Conservation (phyloP, 2,888 invertebrate genomes). For the Lithophane socia region DNA sequence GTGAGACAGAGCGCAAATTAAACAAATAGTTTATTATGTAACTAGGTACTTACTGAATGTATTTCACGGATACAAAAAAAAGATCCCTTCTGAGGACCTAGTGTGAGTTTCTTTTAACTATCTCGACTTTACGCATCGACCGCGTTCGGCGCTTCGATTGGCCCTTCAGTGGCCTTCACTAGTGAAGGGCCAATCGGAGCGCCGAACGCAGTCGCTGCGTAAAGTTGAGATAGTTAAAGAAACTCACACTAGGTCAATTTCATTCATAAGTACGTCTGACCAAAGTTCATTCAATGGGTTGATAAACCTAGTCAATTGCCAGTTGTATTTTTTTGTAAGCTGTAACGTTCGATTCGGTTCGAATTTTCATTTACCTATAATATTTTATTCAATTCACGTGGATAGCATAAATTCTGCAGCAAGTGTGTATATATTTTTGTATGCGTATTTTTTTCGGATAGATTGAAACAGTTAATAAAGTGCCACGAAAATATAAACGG, state of each 20-base stretch:
- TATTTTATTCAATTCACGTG: constrained; percentile 24
- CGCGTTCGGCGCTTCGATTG: too few relatives aligned
- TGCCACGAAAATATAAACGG: constrained; percentile 14
- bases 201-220: too few relatives aligned
- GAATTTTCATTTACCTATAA: constrained; percentile 1
- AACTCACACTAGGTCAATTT: not conserved
- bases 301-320: constrained; percentile 13
- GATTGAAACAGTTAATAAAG: constrained; percentile 10
- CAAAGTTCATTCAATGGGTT: not conserved
- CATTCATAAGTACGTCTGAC: not conserved
- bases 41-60: not conserved
- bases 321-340: constrained; percentile 3
- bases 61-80: not conserved
- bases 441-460: not conserved
- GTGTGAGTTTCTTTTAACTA: too few relatives aligned
- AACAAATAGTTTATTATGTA: not conserved
- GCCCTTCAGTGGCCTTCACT: too few relatives aligned
- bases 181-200: too few relatives aligned
- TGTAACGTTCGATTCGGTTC: constrained; percentile 12
- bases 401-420: not conserved
- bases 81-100: not conserved
- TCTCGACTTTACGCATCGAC: too few relatives aligned
- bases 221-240: too few relatives aligned
- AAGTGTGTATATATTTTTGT: constrained; percentile 6
- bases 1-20: not conserved